Evolutionary conservation across 2,113 vertebrate genomes (phyloP).

Genomic region (Melanerpes aurifrons): DNA sequence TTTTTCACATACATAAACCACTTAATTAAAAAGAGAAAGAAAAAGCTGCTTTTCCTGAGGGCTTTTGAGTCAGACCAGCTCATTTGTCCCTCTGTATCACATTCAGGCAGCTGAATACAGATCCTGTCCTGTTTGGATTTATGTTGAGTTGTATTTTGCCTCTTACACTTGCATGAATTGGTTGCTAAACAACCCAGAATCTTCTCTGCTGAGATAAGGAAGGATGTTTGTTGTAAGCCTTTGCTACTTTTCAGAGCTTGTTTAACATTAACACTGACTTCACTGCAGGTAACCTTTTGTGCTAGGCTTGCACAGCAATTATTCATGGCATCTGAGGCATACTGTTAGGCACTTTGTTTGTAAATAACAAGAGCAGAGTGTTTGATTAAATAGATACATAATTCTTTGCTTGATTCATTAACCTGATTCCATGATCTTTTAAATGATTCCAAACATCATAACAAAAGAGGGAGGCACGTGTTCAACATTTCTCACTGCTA

Average conservation of each 20-base stretch:
- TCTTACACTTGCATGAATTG: not conserved
- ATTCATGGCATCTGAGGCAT: not conserved
- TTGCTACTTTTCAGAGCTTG: not conserved
- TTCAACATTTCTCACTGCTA: not conserved
- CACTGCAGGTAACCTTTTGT: not conserved
- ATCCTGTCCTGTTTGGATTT: not conserved
- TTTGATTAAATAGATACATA: not conserved
- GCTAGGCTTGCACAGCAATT: not conserved
- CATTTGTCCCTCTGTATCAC: not conserved
- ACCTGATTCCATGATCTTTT: not conserved
- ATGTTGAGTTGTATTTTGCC: not conserved
- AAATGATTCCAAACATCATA: not conserved
- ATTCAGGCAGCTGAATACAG: slow-evolving; percentile 10
- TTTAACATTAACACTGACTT: not conserved
- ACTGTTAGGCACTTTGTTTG: not conserved
- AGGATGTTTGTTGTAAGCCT: not conserved
- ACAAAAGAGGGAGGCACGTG: not conserved
- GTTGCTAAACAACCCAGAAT: slow-evolving; percentile 5
- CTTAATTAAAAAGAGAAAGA: not conserved
- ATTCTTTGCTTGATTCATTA: not conserved
- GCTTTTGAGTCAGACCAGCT: slow-evolving; percentile 13
- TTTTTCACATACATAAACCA: slow-evolving; percentile 14
- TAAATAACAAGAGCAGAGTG: not conserved
- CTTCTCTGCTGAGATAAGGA: not conserved
- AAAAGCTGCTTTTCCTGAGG: not conserved